Evolutionary conservation across 2,888 invertebrate genomes (phyloP), one percentile per base, ranked within the genome.

Genomic region (Leptinotarsa haldemani): DNA sequence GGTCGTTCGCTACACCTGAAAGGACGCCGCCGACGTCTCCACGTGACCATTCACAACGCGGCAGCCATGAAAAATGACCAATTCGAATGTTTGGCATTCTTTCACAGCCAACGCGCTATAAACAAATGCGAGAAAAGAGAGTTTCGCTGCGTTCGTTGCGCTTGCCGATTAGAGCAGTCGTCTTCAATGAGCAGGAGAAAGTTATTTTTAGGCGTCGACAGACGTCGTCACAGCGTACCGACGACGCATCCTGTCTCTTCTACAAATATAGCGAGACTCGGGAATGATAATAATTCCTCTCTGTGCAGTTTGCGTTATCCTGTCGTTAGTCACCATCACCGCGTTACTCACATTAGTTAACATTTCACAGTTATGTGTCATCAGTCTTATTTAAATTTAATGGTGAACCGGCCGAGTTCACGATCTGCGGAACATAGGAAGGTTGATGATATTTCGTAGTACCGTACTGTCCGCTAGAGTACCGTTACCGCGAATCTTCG

Each of bases 181-280:
- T 40, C 67, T 74, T 75, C 75, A 77, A 78, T 77, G 77, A 77
- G 72, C 65, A 47, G 75, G 76, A 69, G 77, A 79, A 79, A 77
- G 77, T 77, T 74, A 76, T 76, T 76, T 76, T 74, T 20, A 69
- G 71, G 56, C 46, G 22, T 52, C 25, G 50, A 9, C 25, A 46
- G 22, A 61, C 67, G 78, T 75, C 72, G 75, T 72, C 69, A 69
- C 58, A 12, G 75, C 77, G 77, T 78, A 75, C 67, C 77, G 74
- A 22, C 77, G 75, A 48, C 25, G 25, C 75, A 61, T 71, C 67
- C 58, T 68, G 63, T 66, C 50, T 25, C 47, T 63, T 68, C 65
- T 65, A 71, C 73, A 71, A 76, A 76, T 76, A 74, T 75, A 75
- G 73, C 47, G 30, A 63, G 46, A 46, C n/a, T 20, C 7, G 48